A percentile compares a stretch with the other conserved stretches of the same genome.
Conservation (phyloP, 2,113 vertebrate species). For the Neolamprologus hecqui region DNA sequence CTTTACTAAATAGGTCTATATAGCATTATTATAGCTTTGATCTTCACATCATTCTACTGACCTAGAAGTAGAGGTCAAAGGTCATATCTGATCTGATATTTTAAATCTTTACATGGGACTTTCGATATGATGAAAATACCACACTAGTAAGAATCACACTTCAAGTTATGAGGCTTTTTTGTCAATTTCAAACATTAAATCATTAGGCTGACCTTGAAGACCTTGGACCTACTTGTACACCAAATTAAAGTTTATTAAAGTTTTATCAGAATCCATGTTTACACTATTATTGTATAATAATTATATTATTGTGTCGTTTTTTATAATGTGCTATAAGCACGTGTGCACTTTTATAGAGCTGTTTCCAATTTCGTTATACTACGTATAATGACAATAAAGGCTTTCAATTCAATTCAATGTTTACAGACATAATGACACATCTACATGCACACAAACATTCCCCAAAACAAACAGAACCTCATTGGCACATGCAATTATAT, state of each 20-base stretch:
- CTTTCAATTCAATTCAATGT: background rate
- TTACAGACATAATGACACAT: background rate
- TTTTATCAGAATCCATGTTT: background rate
- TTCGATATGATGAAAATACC: background rate
- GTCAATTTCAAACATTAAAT: background rate
- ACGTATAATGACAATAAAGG: background rate
- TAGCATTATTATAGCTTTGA: background rate
- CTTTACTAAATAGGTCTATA: background rate
- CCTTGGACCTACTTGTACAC: background rate
- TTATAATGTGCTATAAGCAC: background rate
- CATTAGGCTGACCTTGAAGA: background rate
- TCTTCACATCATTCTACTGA: background rate
- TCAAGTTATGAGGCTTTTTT: background rate
- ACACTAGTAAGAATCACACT: background rate
- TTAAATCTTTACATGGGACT: background rate
- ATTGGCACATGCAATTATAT: background rate
- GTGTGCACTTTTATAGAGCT: background rate
- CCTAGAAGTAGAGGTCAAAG: background rate
- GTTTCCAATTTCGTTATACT: background rate
- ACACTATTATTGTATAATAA: background rate
- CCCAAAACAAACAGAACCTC: background rate
- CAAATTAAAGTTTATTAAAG: background rate
- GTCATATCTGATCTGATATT: background rate
- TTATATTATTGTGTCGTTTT: background rate
- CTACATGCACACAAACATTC: background rate